Conservation (phyloP, 2,888 invertebrate genomes). For the Apamea epomidion region DNA sequence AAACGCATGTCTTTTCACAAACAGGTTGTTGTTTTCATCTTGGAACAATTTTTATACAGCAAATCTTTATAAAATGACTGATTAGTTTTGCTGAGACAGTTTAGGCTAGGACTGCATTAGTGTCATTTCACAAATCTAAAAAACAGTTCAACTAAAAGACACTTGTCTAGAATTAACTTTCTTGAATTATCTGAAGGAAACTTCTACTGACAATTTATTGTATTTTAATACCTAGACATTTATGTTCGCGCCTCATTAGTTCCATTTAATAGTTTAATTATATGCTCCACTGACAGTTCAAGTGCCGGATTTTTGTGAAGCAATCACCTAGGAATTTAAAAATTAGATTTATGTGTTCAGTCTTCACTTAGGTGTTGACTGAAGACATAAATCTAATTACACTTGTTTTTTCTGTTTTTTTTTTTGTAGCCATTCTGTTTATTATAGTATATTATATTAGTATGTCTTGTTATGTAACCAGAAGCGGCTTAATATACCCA, state of each 20-base stretch:
- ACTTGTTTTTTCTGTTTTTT: no score
- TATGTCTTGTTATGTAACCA: not conserved
- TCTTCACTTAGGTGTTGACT: not conserved
- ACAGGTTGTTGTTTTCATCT: not conserved
- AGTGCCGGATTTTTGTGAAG: slow-evolving; percentile 14
- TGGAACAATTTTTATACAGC: not conserved
- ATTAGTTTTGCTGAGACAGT: not conserved
- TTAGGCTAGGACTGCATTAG: no score
- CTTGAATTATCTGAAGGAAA: slow-evolving; percentile 10
- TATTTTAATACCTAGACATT: slow-evolving; percentile 33
- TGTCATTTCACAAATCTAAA: not conserved
- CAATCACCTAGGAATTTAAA: slow-evolving; percentile 4
- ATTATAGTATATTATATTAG: not conserved
- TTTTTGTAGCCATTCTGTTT: not conserved
- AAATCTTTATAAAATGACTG: not conserved
- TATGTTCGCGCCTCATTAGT: slow-evolving; percentile 41
- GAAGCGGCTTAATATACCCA: not conserved
- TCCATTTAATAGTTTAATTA: slow-evolving; percentile 45
- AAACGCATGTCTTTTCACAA: no score
- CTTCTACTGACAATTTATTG: slow-evolving; percentile 15
- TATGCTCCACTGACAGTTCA: slow-evolving; percentile 35
- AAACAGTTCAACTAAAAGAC: not conserved
- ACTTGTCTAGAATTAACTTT: not conserved
- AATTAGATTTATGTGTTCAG: slow-evolving; percentile 27
- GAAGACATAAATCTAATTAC: no score